Base-by-base conservation (phyloP, 2,113 vertebrate species). In the Cathartes aura region DNA sequence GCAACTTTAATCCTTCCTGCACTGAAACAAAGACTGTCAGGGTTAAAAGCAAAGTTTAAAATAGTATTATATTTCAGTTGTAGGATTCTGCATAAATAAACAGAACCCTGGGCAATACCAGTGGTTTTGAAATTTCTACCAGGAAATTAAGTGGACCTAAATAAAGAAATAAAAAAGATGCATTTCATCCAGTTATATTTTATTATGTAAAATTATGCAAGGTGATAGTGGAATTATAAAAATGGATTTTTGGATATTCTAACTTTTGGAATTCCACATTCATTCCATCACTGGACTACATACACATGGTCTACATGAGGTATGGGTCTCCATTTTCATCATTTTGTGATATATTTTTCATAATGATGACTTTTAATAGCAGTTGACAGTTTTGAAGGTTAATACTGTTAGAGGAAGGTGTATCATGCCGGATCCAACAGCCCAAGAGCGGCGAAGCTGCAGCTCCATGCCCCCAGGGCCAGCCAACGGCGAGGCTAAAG, bases 401-500 rank as follows among this genome's bases (percentile, higher is more conserved):
- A 87, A 64, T 47, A 42, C 11, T 43, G 18, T 66, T 26, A 71
- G 15, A 59, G 26, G 40, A 75, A 64, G 22, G 71, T 19, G 34
- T 9, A 36, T 15, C 45, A 24, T 29, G 16, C 38, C 3, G 0
- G 40, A 42, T 42, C 27, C 20, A 78, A 27, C 23, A 59, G 11
- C 30, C 36, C 1, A 0, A 73, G 36, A 59, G 26, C 3, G 16
- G 8, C 0, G 1, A 59, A 32, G 23, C 22, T 38, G 34, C 52
- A 59, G 52, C 34, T 43, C 27, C 24, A 18, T 50, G n/a, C 12
- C 18, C 10, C 14, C 7, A 63, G n/a, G 48, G 26, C 62, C 48
- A 63, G 47, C 11, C 26, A 50, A 43, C 1, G 0, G 15, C 0
- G 1, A 82, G 10, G 27, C 18, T 92, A 36, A 17, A 82, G 22